Conservation (phyloP, 2,797 vertebrate species). For the Astyanax mexicanus region DNA sequence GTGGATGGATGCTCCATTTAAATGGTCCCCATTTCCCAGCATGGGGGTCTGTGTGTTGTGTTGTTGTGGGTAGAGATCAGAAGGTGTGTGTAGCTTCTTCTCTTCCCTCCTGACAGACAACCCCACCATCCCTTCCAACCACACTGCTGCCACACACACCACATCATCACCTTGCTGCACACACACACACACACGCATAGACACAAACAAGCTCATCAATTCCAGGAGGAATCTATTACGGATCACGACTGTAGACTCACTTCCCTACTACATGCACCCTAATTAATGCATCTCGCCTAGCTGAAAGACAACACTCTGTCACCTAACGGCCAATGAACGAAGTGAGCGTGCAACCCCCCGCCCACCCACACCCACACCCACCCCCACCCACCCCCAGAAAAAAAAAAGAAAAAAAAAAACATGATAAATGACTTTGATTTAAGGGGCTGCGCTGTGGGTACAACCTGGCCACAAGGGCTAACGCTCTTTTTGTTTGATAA, state of each 20-base stretch:
- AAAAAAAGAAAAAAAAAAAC: slow-evolving; percentile 44
- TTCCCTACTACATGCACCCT: slow-evolving; percentile 75
- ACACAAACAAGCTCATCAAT: slow-evolving; percentile 66
- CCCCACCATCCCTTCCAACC: too few species aligned
- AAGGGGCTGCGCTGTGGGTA: slow-evolving; percentile 58
- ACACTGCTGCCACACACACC: too few species aligned
- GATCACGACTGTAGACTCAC: slow-evolving; percentile 67
- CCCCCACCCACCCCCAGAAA: neutral
- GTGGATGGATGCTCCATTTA: slow-evolving; percentile 37
- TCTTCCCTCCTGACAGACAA: slow-evolving; percentile 12
- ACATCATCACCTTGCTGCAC: too few species aligned
- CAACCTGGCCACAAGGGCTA: slow-evolving; percentile 60
- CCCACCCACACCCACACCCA: neutral
- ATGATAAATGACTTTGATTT: slow-evolving; percentile 79
- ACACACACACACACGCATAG: slow-evolving; percentile 57
- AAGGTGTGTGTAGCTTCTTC: slow-evolving; percentile 43
- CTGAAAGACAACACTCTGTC: slow-evolving; percentile 73
- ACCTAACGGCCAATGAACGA: slow-evolving; percentile 16
- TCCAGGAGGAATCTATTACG: slow-evolving; percentile 81
- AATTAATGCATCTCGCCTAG: slow-evolving; percentile 80
- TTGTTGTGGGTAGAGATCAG: slow-evolving; percentile 46
- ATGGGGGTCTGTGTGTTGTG: slow-evolving; percentile 39
- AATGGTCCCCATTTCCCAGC: slow-evolving; percentile 38
- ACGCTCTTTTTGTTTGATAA: slow-evolving; percentile 66
- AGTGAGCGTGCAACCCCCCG: neutral